These are phyloP conservation scores for Atherinosoma microstoma DNA, from an alignment of 2,797 vertebrate species.

Conservation along the genomic window DNA sequence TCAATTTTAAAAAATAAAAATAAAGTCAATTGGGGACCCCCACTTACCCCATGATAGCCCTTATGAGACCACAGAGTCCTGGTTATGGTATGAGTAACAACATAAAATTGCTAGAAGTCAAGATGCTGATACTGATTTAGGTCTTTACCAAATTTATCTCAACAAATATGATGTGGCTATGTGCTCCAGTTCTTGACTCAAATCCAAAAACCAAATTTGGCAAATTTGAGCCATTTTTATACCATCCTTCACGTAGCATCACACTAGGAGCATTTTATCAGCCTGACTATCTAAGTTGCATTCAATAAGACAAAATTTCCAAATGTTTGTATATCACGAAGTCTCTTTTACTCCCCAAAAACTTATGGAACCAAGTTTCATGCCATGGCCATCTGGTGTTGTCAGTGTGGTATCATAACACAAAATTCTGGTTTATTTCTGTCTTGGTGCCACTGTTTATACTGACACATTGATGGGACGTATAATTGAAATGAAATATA, in stretches of 20 bases:
- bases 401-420: not conserved
- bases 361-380: too few relatives aligned
- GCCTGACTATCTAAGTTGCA: not conserved
- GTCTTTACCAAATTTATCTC: not conserved
- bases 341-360: not conserved
- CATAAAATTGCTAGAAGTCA: not conserved
- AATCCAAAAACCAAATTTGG: not conserved
- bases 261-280: not conserved
- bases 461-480: not conserved
- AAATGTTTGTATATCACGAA: not conserved
- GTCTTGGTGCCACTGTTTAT: not conserved
- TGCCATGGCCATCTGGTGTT: too few relatives aligned
- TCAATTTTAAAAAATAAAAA: too few relatives aligned
- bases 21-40: not conserved
- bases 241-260: not conserved
- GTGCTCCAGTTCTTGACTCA: not conserved
- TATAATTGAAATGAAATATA: too few relatives aligned
- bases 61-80: not conserved
- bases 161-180: not conserved
- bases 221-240: not conserved
- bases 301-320: not conserved
- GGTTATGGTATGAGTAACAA: not conserved
- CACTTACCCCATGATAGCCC: not conserved
- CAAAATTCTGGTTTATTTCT: not conserved
- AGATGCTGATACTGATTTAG: not conserved